A percentile compares a stretch with the other conserved stretches of the same genome.
phyloP scores from a whole-genome alignment of 2,888 invertebrate species.

The Sycophila texana region DNA sequence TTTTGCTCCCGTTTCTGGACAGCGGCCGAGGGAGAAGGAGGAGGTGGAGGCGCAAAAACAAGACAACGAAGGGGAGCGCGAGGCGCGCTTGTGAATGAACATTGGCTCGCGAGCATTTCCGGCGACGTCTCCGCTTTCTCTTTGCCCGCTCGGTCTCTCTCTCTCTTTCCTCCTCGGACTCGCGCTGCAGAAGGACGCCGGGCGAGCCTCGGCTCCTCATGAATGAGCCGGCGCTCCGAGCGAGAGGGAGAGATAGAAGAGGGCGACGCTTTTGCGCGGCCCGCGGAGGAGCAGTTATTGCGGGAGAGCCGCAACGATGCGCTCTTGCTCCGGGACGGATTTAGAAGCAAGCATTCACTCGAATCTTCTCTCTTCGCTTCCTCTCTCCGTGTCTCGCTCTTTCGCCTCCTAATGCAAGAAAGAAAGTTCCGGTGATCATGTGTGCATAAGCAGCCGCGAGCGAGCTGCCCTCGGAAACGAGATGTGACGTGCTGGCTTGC shows the following conservation, averaged over 20 bases:
- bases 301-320: conserved; percentile 59
- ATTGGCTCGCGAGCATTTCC: conserved; percentile 74
- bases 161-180: conserved; percentile 48
- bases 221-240: conserved; percentile 70
- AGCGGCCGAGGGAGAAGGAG: conserved; percentile 47
- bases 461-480: too few relatives aligned
- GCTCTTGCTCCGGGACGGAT: conserved; percentile 64
- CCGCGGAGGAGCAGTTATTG: conserved; percentile 15
- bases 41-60: conserved; percentile 59
- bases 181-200: conserved; percentile 24
- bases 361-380: conserved; percentile 24
- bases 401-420: conserved; percentile 23
- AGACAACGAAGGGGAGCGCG: conserved; percentile 50
- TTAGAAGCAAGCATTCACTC: conserved; percentile 64
- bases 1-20: conserved; percentile 67
- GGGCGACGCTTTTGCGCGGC: conserved; percentile 57
- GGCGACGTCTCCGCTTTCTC: conserved; percentile 64
- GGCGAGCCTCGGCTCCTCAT: conserved; percentile 62
- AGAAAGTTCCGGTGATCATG: conserved; percentile 26
- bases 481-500: too few relatives aligned
- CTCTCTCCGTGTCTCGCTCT: conserved; percentile 21
- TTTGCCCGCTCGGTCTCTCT: conserved; percentile 62
- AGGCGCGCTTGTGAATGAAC: conserved; percentile 73
- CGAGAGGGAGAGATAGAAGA: conserved; percentile 58
- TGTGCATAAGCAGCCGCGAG: background rate